A percentile compares a stretch with the other conserved stretches of the same genome.
phyloP scores from a whole-genome alignment of 2,888 invertebrate genomes.

The Dynastes grantii region DNA sequence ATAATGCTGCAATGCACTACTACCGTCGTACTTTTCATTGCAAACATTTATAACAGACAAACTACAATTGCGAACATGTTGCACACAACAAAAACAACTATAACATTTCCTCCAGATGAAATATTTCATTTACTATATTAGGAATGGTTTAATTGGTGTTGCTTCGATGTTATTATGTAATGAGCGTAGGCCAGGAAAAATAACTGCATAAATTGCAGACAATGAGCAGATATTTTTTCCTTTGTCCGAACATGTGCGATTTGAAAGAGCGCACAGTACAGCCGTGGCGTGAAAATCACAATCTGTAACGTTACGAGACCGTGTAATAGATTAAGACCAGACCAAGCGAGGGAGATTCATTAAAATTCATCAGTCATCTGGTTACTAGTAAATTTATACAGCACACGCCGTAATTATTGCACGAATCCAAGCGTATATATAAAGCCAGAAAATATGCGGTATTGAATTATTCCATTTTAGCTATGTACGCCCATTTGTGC shows the following conservation, averaged over 20 bases:
- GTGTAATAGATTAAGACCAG: slow-evolving; percentile 19
- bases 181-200: slow-evolving; percentile 9
- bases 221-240: slow-evolving; percentile 16
- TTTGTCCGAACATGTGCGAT: background rate
- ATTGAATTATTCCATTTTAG: slow-evolving; percentile 8
- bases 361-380: slow-evolving; percentile 39
- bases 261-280: background rate
- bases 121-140: background rate
- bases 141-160: slow-evolving; percentile 21
- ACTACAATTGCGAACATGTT: too few species aligned
- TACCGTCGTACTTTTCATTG: too few species aligned
- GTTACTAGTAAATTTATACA: slow-evolving; percentile 29
- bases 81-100: too few species aligned
- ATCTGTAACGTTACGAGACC: slow-evolving; percentile 13
- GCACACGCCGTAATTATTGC: slow-evolving; percentile 33
- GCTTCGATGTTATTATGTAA: slow-evolving; percentile 15
- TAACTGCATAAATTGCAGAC: background rate
- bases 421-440: background rate
- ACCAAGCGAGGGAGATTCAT: slow-evolving; percentile 9
- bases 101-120: too few species aligned
- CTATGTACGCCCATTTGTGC: background rate
- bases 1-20: too few species aligned
- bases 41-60: too few species aligned
- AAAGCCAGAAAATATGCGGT: background rate
- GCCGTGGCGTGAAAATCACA: slow-evolving; percentile 25